Conservation (phyloP, 2,888 invertebrate species). For the Eupithecia insigniata region DNA sequence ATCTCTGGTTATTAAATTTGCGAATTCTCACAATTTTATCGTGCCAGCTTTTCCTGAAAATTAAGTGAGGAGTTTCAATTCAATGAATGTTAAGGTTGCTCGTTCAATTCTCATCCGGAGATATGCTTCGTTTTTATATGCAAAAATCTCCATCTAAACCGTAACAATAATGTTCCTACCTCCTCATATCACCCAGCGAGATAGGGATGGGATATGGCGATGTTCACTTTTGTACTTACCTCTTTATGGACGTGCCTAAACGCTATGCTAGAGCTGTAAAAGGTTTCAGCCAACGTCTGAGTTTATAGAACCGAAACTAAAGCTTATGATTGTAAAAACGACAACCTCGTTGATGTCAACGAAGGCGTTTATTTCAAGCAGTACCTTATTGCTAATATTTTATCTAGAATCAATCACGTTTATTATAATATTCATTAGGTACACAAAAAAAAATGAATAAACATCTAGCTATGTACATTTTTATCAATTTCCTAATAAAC, state of each 20-base stretch:
- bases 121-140: slow-evolving; percentile 11
- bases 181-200: slow-evolving; percentile 5
- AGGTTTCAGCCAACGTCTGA: not conserved
- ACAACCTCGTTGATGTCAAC: not conserved
- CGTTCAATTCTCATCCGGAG: slow-evolving; percentile 10
- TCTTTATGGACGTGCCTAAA: slow-evolving; percentile 42
- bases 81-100: slow-evolving; percentile 17
- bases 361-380: not conserved
- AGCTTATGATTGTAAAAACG: not conserved
- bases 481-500: not conserved
- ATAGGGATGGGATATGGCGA: slow-evolving; percentile 31
- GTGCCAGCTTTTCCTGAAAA: slow-evolving; percentile 18
- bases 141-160: slow-evolving; percentile 11
- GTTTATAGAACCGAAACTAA: slow-evolving; percentile 19
- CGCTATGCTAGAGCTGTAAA: slow-evolving; percentile 57
- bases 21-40: slow-evolving; percentile 34
- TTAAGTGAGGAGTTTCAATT: slow-evolving; percentile 15
- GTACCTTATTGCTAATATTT: too few species aligned
- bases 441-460: not conserved
- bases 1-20: slow-evolving; percentile 54
- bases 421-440: not conserved
- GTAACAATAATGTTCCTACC: slow-evolving; percentile 12
- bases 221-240: slow-evolving; percentile 40
- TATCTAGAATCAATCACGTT: too few species aligned
- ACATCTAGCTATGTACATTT: not conserved